Conservation (phyloP, 64 coral and sea anemone species). For the Exaiptasia diaphana region DNA sequence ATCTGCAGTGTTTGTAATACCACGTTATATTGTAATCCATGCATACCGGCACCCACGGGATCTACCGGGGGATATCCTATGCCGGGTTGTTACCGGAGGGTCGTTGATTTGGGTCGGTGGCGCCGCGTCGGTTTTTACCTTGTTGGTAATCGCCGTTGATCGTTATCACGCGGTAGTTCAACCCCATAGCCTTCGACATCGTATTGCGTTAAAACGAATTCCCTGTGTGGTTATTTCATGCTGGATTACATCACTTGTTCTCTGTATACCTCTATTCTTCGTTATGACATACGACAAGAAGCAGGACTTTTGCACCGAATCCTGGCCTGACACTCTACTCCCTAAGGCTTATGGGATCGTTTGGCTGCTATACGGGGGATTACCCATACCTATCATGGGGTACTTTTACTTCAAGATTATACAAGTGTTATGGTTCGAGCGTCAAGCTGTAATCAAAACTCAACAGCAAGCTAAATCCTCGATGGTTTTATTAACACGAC, state of each 20-base stretch:
- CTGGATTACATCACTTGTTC: slow-evolving; percentile 9
- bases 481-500: no score
- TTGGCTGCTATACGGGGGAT: slow-evolving; percentile 3
- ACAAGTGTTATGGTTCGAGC: slow-evolving; percentile 16
- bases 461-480: no score
- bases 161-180: slow-evolving; percentile 41
- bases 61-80: slow-evolving; percentile 6
- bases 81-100: slow-evolving; percentile 23
- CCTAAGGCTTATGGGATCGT: slow-evolving; percentile 13
- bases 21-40: not conserved
- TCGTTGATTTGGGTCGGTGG: slow-evolving; percentile 21
- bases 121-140: slow-evolving; percentile 33
- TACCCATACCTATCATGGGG: slow-evolving; percentile 29
- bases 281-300: slow-evolving; percentile 12
- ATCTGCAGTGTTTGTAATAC: not conserved
- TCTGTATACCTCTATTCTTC: slow-evolving; percentile 1
- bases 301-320: not conserved
- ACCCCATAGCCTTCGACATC: slow-evolving; percentile 5
- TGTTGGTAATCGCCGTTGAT: slow-evolving; percentile 45
- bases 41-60: not conserved
- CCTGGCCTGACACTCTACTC: slow-evolving; percentile 5
- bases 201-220: not conserved
- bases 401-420: slow-evolving; percentile 10
- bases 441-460: no score
- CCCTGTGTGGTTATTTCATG: not conserved